Evolutionary conservation across 2,888 invertebrate genomes (phyloP).

Genomic region (Ferdinandea cuprea): DNA sequence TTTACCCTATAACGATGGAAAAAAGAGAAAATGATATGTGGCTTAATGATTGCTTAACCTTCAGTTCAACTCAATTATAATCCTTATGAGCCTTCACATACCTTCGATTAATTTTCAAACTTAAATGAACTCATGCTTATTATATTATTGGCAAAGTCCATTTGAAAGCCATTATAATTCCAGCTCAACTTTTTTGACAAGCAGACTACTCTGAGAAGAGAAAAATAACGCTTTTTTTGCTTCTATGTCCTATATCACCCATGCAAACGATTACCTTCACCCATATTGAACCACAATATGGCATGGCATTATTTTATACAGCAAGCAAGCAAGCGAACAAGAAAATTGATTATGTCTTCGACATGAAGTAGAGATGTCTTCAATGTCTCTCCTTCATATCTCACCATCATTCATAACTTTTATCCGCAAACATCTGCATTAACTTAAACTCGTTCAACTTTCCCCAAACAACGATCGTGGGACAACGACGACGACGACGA

Average conservation of each 20-base stretch:
- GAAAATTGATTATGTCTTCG: conserved; percentile 60
- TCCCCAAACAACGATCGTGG: conserved; percentile 64
- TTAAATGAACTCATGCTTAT: too few relatives aligned
- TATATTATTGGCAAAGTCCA: too few relatives aligned
- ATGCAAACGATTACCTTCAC: conserved; percentile 63
- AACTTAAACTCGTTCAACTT: conserved; percentile 70
- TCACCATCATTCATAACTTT: conserved; percentile 67
- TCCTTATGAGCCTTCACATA: too few relatives aligned
- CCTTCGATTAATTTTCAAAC: too few relatives aligned
- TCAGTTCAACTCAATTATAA: too few relatives aligned
- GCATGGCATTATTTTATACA: conserved; percentile 47
- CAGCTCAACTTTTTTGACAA: background rate
- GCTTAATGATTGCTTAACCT: too few relatives aligned
- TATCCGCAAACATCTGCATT: conserved; percentile 74
- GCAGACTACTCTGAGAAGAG: background rate
- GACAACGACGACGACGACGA: conserved; percentile 36
- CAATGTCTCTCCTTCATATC: conserved; percentile 32
- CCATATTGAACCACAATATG: conserved; percentile 46
- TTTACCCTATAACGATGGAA: too few relatives aligned
- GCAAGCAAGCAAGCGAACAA: conserved; percentile 2
- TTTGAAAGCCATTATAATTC: too few relatives aligned
- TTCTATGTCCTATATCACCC: conserved; percentile 42
- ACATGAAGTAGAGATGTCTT: conserved; percentile 58
- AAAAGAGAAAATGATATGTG: too few relatives aligned
- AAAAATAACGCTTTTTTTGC: conserved; percentile 13